Evolutionary conservation across 2,797 vertebrate species (phyloP).

Genomic region (Acomys russatus): DNA sequence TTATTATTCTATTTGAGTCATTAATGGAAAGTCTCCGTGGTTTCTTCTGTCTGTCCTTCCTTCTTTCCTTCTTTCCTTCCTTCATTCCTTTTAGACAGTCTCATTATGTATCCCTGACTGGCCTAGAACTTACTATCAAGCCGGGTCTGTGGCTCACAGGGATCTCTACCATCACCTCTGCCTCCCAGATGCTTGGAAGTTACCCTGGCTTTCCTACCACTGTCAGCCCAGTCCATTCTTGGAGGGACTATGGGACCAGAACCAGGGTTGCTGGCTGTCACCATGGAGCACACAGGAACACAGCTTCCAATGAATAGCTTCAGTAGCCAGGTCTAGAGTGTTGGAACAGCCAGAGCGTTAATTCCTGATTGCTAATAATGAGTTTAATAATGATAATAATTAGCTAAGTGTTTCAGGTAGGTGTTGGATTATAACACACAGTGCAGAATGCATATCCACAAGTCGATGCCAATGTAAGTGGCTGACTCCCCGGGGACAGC

Average conservation of each 20-base stretch:
- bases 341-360: not conserved
- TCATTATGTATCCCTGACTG: not conserved
- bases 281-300: not conserved
- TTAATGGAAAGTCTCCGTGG: not conserved
- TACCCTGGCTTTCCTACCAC: not conserved
- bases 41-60: too few species aligned
- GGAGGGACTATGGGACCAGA: not conserved
- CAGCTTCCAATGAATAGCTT: not conserved
- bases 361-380: constrained; percentile 48
- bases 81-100: not conserved
- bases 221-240: not conserved
- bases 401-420: constrained; percentile 25
- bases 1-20: not conserved
- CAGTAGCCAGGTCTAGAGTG: not conserved
- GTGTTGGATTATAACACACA: not conserved
- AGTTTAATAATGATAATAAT: not conserved
- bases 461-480: constrained; percentile 4
- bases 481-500: not conserved
- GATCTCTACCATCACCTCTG: not conserved
- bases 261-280: not conserved
- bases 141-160: not conserved
- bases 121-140: not conserved
- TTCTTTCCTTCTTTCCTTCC: not conserved
- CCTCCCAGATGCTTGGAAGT: not conserved
- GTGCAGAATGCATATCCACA: not conserved